phyloP scores from a whole-genome alignment of 2,888 invertebrate genomes.

The Bruchidius siliquastri region DNA sequence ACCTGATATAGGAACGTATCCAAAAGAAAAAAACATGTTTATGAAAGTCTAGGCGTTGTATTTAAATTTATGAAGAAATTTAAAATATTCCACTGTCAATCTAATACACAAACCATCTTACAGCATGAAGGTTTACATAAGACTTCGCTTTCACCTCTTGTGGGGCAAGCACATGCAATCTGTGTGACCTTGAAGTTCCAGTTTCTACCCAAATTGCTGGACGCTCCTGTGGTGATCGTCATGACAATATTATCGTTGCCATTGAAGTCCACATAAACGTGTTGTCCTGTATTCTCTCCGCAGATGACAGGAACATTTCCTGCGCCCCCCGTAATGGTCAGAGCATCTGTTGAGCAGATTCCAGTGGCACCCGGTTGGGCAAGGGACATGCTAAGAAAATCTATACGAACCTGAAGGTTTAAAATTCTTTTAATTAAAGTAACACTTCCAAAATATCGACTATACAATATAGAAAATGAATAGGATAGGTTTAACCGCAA shows the following conservation, averaged over 20 bases:
- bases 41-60: no score
- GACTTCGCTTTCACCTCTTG: conserved; percentile 46
- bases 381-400: conserved; percentile 67
- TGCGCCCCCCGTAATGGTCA: conserved; percentile 65
- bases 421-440: not conserved
- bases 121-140: no score
- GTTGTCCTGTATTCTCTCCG: conserved; percentile 75
- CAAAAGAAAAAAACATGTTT: no score
- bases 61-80: no score
- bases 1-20: no score
- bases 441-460: no score
- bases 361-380: conserved; percentile 70
- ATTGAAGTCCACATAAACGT: conserved; percentile 70
- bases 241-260: conserved; percentile 58
- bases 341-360: conserved; percentile 62
- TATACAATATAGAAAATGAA: no score
- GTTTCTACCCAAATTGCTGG: conserved; percentile 53
- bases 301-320: conserved; percentile 70
- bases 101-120: no score
- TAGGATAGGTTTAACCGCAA: no score
- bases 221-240: conserved; percentile 58
- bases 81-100: no score
- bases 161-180: conserved; percentile 65
- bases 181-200: conserved; percentile 74
- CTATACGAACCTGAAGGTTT: conserved; percentile 61